Evolutionary conservation across 1,140 invertebrate genomes (phyloP).

Genomic region (Heliconius nattereri): DNA sequence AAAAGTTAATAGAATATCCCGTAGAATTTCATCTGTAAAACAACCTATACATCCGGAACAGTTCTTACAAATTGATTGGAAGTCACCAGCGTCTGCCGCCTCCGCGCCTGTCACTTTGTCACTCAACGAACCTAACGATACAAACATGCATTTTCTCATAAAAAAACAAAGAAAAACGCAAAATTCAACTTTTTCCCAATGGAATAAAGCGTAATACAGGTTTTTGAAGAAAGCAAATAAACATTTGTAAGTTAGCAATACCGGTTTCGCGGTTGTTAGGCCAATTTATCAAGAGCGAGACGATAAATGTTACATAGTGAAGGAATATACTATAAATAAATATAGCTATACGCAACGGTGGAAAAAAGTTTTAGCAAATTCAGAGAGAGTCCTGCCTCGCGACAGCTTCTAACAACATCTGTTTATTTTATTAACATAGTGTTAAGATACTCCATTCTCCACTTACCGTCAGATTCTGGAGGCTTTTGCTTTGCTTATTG

Average conservation of each 20-base stretch:
- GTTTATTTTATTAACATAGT: background rate
- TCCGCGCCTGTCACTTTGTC: constrained; percentile 62
- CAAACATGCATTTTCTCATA: constrained; percentile 6
- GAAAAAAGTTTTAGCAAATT: too few species aligned
- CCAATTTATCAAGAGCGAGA: constrained; percentile 29
- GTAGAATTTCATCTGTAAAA: constrained; percentile 15
- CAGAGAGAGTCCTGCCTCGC: too few species aligned
- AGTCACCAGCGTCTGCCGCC: constrained; percentile 50
- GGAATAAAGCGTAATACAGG: constrained; percentile 1
- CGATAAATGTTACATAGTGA: background rate
- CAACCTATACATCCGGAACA: constrained; percentile 55
- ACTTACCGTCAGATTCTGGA: too few species aligned
- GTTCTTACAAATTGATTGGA: constrained; percentile 72
- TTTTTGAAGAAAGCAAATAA: constrained; percentile 2
- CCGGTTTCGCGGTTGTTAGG: constrained; percentile 30
- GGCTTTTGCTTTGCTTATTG: too few species aligned
- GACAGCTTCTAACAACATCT: background rate
- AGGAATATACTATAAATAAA: background rate
- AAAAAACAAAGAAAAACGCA: background rate
- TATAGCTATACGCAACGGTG: background rate
- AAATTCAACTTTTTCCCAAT: constrained; percentile 4
- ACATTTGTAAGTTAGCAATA: background rate
- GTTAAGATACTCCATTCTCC: too few species aligned
- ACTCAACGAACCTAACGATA: constrained; percentile 44
- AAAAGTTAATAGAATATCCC: background rate